Conservation (phyloP, 2,113 vertebrate species). For the Hypocryptadius cinnamomeus region DNA sequence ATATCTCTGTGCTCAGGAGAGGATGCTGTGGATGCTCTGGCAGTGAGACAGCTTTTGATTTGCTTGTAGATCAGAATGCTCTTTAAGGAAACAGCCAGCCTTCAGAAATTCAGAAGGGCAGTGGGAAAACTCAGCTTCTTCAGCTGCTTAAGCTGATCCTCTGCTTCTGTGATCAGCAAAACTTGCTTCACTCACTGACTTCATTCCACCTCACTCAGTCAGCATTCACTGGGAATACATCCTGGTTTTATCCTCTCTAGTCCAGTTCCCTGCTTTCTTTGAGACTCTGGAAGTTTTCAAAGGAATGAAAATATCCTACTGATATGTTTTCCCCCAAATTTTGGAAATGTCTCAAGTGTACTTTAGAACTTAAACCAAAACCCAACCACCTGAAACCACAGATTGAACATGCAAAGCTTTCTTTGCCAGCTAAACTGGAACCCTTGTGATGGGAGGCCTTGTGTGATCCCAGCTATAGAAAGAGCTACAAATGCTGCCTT, state of each 20-base stretch:
- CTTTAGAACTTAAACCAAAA: background rate
- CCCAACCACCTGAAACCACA: background rate
- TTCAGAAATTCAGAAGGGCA: background rate
- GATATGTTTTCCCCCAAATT: background rate
- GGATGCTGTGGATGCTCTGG: background rate
- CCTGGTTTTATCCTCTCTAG: background rate
- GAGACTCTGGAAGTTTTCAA: background rate
- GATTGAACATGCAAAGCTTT: background rate
- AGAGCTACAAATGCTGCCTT: background rate
- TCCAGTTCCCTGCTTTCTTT: background rate
- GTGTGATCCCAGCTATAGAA: background rate
- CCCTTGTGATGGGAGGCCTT: background rate
- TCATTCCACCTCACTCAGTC: background rate
- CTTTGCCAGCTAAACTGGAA: background rate
- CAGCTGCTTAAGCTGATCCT: background rate
- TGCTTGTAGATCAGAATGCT: background rate
- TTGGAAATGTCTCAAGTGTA: background rate
- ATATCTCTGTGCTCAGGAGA: background rate
- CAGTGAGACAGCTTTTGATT: background rate
- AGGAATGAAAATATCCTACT: background rate
- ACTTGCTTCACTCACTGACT: background rate
- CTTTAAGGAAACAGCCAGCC: background rate
- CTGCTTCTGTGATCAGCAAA: background rate
- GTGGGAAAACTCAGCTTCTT: background rate
- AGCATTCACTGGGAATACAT: background rate